Percentiles rank a stretch among this genome's conserved stretches.
Conservation (phyloP, 2,113 vertebrate species). For the Lepus europaeus region DNA sequence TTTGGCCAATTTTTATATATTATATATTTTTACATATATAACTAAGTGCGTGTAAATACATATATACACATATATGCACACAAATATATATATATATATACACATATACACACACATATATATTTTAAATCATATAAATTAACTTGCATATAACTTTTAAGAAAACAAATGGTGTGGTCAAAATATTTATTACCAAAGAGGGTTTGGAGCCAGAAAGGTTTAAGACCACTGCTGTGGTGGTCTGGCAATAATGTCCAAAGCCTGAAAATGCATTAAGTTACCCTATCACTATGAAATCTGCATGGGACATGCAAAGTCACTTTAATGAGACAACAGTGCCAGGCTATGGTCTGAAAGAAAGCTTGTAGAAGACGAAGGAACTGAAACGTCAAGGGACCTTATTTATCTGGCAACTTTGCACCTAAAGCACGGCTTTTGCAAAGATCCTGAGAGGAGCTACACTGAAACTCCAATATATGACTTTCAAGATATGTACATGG, state of each 20-base stretch:
- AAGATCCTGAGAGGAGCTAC: background rate
- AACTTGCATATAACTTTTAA: background rate
- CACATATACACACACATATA: background rate
- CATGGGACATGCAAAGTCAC: background rate
- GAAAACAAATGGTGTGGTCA: background rate
- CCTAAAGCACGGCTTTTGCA: background rate
- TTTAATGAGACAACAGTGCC: background rate
- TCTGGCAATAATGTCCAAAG: background rate
- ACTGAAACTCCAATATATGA: accelerated
- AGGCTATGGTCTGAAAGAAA: background rate
- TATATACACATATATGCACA: too few species aligned
- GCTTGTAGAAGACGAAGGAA: background rate
- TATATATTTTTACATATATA: too few species aligned
- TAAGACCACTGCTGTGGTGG: background rate
- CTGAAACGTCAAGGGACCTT: accelerated
- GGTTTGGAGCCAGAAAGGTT: background rate
- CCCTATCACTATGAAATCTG: background rate
- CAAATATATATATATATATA: too few species aligned
- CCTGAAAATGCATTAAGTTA: background rate
- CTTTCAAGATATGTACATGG: background rate
- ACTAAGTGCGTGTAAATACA: background rate
- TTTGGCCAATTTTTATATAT: background rate
- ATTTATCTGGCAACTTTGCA: background rate
- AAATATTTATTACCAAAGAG: background rate
- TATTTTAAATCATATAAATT: background rate